These are phyloP conservation scores for Drosophila meridionalis DNA, from an alignment of 2,888 invertebrate species.

Conservation along the genomic window DNA sequence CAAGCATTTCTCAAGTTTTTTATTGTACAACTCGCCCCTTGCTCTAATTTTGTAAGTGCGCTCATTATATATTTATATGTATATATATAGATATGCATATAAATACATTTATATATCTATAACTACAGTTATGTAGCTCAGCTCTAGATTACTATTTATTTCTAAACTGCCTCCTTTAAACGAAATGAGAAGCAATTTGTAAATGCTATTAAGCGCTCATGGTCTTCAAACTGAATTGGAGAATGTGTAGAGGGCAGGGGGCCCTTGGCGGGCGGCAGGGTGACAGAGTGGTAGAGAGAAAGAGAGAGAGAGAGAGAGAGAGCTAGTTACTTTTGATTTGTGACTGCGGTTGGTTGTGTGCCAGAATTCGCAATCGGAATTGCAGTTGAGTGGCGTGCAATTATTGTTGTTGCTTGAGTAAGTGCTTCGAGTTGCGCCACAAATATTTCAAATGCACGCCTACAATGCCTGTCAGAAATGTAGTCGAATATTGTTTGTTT, in stretches of 20 bases:
- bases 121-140: background rate
- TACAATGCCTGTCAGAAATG: conserved; percentile 46
- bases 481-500: conserved; percentile 21
- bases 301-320: background rate
- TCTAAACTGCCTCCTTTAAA: conserved; percentile 16
- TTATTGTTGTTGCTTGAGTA: conserved; percentile 25
- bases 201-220: conserved; percentile 25
- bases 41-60: conserved; percentile 7
- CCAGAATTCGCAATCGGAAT: conserved; percentile 30
- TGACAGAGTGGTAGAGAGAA: background rate
- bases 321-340: conserved; percentile 23
- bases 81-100: background rate
- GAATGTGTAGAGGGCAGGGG: background rate
- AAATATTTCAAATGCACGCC: conserved; percentile 58
- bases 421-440: conserved; percentile 28
- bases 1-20: conserved; percentile 5
- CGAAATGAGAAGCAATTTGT: conserved; percentile 38
- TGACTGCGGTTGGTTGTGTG: conserved; percentile 21
- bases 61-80: background rate
- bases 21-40: background rate
- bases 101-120: conserved; percentile 12
- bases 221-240: conserved; percentile 16
- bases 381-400: conserved; percentile 38
- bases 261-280: background rate
- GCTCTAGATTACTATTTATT: conserved; percentile 3